phyloP scores from a whole-genome alignment of 2,113 vertebrate genomes.

The Xenus cinereus region DNA sequence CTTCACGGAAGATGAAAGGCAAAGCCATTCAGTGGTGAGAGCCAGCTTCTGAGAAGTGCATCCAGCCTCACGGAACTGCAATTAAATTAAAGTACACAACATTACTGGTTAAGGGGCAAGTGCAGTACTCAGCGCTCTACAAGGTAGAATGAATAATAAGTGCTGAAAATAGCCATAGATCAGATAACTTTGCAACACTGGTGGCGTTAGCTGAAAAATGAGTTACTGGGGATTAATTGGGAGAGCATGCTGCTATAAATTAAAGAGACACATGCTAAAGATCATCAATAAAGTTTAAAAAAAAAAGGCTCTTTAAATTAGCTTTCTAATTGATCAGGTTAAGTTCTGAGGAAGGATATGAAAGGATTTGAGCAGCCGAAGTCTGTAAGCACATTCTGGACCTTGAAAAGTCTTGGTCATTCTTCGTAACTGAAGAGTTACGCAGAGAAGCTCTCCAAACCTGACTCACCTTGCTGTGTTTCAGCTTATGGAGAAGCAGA shows the following conservation, averaged over 20 bases:
- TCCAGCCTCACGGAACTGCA: background rate
- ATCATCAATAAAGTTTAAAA: background rate
- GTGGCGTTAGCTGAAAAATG: background rate
- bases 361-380: background rate
- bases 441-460: background rate
- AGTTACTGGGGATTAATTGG: background rate
- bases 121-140: background rate
- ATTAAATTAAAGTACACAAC: background rate
- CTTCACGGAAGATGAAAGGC: conserved; percentile 34
- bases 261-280: background rate
- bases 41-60: background rate
- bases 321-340: background rate
- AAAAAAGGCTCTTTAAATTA: background rate
- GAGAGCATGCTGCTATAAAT: background rate
- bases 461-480: background rate
- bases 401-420: background rate
- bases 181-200: background rate
- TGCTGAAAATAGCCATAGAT: background rate
- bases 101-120: background rate
- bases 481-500: background rate
- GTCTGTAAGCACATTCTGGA: background rate
- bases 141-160: background rate
- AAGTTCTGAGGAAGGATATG: background rate
- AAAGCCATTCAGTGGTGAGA: background rate
- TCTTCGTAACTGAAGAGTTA: background rate